Percentiles rank a stretch among this genome's conserved stretches.
Conservation (phyloP, 2,797 vertebrate genomes). For the Leuciscus waleckii region DNA sequence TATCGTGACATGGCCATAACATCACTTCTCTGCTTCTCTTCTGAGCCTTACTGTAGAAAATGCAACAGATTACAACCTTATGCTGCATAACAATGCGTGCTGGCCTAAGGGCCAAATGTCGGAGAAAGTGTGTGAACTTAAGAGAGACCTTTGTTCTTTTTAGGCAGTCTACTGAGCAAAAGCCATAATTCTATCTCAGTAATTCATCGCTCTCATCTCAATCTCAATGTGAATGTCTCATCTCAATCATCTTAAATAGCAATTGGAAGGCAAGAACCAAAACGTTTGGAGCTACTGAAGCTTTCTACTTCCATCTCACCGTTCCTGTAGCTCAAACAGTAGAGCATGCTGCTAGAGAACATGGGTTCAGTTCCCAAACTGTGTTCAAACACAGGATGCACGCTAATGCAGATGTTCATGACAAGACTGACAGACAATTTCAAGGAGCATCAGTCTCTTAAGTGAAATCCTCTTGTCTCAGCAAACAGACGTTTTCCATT, state of each 20-base stretch:
- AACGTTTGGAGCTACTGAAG: conserved; percentile 17
- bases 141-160: conserved; percentile 9
- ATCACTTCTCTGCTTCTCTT: conserved; percentile 7
- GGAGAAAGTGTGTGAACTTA: conserved; percentile 12
- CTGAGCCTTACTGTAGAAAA: background rate
- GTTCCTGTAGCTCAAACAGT: conserved; percentile 9
- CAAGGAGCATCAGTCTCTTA: conserved; percentile 43
- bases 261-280: conserved; percentile 42
- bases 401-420: conserved; percentile 29
- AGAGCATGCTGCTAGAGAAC: background rate
- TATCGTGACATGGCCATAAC: conserved; percentile 16
- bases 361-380: conserved; percentile 19
- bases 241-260: conserved; percentile 43
- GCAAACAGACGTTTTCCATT: conserved; percentile 45
- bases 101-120: background rate
- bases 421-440: conserved; percentile 46
- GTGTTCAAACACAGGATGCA: conserved; percentile 12
- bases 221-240: conserved; percentile 35
- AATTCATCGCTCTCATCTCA: conserved; percentile 3
- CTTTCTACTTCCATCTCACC: conserved; percentile 27
- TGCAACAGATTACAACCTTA: conserved; percentile 32
- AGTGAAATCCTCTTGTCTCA: conserved; percentile 38
- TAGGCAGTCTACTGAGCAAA: conserved; percentile 16
- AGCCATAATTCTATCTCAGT: conserved; percentile 14
- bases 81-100: background rate